Base-by-base conservation (phyloP, 2,888 invertebrate species). In the Trimorus sp. region DNA sequence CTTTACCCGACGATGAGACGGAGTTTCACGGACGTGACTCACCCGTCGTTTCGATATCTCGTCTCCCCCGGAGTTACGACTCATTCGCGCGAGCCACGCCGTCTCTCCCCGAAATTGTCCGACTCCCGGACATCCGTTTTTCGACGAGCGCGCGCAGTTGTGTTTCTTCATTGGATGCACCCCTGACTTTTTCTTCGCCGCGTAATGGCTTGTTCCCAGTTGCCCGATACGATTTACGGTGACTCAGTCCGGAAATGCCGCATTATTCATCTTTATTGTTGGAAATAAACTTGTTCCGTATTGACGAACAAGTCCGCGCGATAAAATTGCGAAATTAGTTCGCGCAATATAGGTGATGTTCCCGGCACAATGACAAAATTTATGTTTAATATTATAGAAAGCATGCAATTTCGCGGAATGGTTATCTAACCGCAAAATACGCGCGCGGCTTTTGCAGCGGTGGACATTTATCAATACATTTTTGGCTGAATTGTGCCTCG, bases 11-110 rank as follows among this genome's bases (percentile, higher is more conserved):
- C 75, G 71, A 80, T 80, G 80, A 80, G 65, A 80, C 54, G 76
- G 62, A 76, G 80, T 76, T 80, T 66, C 66, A 56, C 76, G 40
- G 65, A 80, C 69, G 76, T 87, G 86, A 87, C 80, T 86, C 88
- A 88, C 85, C 85, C 85, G 86, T 86, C 86, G 84, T 84, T 82
- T 85, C 83, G 70, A 79, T 80, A 77, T 68, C 68, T 60, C 65
- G 62, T 79, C 82, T 69, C 75, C 79, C 76, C 63, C 59, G 45
- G 73, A 82, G 74, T 74, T 82, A 73, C 81, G 81, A 77, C 78
- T 78, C 69, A 78, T 82, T 78, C 82, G 78, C 74, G 82, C 82
- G 77, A 70, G 42, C 42, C 77, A 37, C 51, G 59, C 54, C 58
- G 71, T 73, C 65, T 45, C 65, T 68, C 83, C 59, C 79, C 70